phyloP scores from a whole-genome alignment of 2,888 invertebrate genomes.

The Orthosia incerta region DNA sequence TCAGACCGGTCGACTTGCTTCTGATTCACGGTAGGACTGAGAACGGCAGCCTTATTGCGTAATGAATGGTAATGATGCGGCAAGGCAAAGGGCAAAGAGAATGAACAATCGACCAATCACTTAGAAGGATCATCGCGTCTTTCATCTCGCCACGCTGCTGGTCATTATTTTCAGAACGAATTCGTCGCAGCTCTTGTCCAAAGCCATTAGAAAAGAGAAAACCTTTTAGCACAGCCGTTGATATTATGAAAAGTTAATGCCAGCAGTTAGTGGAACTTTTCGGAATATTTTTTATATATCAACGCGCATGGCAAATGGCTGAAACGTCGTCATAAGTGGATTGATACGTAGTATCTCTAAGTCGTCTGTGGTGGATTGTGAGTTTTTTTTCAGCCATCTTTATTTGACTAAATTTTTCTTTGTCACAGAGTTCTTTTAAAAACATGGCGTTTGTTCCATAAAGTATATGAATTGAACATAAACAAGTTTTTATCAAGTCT shows the following conservation, averaged over 20 bases:
- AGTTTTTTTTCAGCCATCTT: conserved; percentile 13
- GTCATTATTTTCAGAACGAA: conserved; percentile 22
- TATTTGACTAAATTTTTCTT: conserved; percentile 4
- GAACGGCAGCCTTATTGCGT: neutral
- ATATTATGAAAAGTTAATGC: conserved; percentile 60
- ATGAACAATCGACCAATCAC: no score
- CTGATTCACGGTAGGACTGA: neutral
- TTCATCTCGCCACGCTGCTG: no score
- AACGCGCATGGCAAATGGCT: conserved; percentile 41
- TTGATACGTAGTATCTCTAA: no score
- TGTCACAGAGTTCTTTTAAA: neutral
- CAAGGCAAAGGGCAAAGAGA: no score
- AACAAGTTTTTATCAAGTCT: no score
- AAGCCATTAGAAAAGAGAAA: conserved; percentile 37
- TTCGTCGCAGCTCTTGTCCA: conserved; percentile 16
- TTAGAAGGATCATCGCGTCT: no score
- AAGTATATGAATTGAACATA: no score
- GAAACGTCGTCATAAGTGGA: conserved; percentile 37
- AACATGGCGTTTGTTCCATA: neutral
- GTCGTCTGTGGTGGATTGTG: no score
- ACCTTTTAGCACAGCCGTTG: conserved; percentile 55
- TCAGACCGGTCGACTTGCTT: neutral
- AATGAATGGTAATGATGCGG: no score
- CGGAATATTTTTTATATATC: conserved; percentile 59
- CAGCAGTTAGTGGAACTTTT: conserved; percentile 53